Evolutionary conservation across 1,140 invertebrate species (phyloP).

Genomic region (Drosophila bipectinata): DNA sequence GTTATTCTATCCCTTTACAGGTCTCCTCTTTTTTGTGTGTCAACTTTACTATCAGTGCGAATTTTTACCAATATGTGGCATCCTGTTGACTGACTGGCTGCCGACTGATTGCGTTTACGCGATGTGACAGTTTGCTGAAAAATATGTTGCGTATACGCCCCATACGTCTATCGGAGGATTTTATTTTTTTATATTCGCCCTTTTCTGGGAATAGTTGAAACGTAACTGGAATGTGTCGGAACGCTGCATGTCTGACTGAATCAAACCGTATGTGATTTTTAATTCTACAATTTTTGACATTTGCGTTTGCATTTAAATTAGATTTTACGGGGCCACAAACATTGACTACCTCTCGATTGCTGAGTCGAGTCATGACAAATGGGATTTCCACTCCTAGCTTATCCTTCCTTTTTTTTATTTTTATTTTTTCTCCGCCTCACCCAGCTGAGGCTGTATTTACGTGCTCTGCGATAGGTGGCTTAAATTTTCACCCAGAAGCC

Average conservation of each 20-base stretch:
- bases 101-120: conserved; percentile 77
- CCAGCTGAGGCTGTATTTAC: background rate
- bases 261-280: conserved; percentile 69
- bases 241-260: conserved; percentile 26
- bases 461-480: conserved; percentile 1
- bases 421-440: background rate
- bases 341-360: conserved; percentile 27
- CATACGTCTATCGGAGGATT: conserved; percentile 13
- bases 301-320: conserved; percentile 81
- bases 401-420: background rate
- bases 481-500: background rate
- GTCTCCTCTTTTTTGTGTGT: conserved; percentile 14
- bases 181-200: background rate
- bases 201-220: conserved; percentile 42
- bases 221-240: conserved; percentile 12
- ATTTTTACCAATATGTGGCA: conserved; percentile 59
- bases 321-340: conserved; percentile 66
- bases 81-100: conserved; percentile 48
- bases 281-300: conserved; percentile 82
- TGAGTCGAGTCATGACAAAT: conserved; percentile 64
- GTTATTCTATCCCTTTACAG: background rate
- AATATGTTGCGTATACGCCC: conserved; percentile 69
- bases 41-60: conserved; percentile 25
- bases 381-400: conserved; percentile 32
- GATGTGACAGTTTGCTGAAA: conserved; percentile 74